Conservation (phyloP, 2,888 invertebrate genomes). For the Monochamus alternatus region DNA sequence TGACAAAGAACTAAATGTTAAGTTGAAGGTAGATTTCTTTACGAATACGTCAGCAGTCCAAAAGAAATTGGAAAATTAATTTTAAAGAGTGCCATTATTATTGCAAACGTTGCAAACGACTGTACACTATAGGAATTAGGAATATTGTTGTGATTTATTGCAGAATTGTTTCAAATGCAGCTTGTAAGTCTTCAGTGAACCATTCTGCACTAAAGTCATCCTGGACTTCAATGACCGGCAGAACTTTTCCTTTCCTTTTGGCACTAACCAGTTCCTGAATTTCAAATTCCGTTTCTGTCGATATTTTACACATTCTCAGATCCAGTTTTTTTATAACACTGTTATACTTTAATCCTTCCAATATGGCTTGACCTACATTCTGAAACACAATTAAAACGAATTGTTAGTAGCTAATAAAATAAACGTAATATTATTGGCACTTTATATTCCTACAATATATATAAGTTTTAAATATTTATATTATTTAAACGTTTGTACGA, state of each 20-base stretch:
- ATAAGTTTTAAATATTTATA: too few species aligned
- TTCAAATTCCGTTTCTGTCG: slow-evolving; percentile 53
- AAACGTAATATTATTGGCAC: too few species aligned
- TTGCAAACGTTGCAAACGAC: too few species aligned
- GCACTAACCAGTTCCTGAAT: slow-evolving; percentile 56
- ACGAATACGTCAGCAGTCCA: too few species aligned
- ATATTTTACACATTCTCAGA: slow-evolving; percentile 62
- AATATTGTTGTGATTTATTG: background rate
- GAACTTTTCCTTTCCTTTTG: slow-evolving; percentile 43
- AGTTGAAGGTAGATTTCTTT: too few species aligned
- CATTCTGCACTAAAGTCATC: background rate
- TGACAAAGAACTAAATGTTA: too few species aligned
- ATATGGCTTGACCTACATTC: slow-evolving; percentile 58
- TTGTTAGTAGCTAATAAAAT: background rate
- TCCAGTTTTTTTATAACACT: slow-evolving; percentile 60
- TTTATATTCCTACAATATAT: too few species aligned
- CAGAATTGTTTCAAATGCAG: slow-evolving; percentile 25
- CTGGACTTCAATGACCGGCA: background rate
- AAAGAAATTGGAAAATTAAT: too few species aligned
- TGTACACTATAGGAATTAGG: too few species aligned
- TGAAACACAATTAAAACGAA: slow-evolving; percentile 45
- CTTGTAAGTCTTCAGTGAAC: background rate
- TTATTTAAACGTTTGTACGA: too few species aligned
- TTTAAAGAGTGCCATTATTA: too few species aligned
- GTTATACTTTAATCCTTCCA: slow-evolving; percentile 58